These are phyloP conservation scores for Rhinatrema bivittatum DNA, from an alignment of 2,797 vertebrate genomes.

Conservation along the genomic window DNA sequence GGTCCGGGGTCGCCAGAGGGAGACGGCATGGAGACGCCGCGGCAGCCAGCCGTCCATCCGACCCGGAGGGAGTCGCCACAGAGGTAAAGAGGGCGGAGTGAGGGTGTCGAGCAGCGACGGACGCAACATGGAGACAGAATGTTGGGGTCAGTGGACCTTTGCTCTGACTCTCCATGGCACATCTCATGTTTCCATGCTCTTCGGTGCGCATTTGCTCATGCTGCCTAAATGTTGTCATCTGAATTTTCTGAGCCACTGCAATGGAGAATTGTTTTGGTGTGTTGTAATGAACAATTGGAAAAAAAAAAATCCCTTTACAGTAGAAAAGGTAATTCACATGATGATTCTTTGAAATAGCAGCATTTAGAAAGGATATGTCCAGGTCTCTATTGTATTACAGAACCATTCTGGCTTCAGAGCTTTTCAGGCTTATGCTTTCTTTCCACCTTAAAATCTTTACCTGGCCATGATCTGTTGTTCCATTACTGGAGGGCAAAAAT, in stretches of 20 bases:
- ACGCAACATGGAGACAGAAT: too few species aligned
- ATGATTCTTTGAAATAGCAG: constrained; percentile 1
- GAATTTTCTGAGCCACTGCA: constrained; percentile 15
- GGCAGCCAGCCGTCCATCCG: too few species aligned
- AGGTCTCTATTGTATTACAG: constrained; percentile 11
- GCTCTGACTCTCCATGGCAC: too few species aligned
- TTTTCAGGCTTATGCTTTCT: constrained; percentile 58
- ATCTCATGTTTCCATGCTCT: too few species aligned
- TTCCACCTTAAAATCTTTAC: constrained; percentile 98
- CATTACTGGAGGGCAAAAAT: constrained; percentile 93
- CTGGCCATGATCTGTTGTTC: constrained; percentile 95
- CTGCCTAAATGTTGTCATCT: constrained; percentile 6
- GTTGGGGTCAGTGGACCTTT: too few species aligned
- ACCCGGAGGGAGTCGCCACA: too few species aligned
- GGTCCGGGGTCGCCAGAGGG: too few species aligned
- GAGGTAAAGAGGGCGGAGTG: too few species aligned
- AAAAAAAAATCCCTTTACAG: constrained; percentile 19
- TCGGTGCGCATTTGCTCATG: too few species aligned
- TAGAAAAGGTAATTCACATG: constrained; percentile 20
- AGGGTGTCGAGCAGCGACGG: too few species aligned
- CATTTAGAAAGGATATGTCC: constrained; percentile 19
- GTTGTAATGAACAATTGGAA: constrained; percentile 23
- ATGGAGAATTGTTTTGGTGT: constrained; percentile 17
- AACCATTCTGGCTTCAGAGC: constrained; percentile 18
- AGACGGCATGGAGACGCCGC: too few species aligned